Conservation (phyloP, 2,113 vertebrate species). For the Anolis carolinensis region DNA sequence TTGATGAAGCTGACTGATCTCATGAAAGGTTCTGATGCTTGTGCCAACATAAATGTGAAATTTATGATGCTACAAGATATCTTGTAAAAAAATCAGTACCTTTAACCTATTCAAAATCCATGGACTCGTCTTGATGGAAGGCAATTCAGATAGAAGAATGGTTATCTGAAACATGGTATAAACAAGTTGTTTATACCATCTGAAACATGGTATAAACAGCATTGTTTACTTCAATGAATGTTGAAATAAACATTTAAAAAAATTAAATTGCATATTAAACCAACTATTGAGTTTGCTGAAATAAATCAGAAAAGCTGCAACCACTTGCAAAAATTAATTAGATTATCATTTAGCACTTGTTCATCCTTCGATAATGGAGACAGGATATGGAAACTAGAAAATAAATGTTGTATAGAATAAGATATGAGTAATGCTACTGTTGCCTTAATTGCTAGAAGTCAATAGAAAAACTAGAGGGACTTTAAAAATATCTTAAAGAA, state of each 20-base stretch:
- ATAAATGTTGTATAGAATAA: not conserved
- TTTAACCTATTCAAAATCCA: no score
- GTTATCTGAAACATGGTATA: no score
- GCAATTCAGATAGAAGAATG: no score
- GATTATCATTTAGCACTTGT: not conserved
- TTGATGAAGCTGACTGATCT: no score
- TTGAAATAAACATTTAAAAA: not conserved
- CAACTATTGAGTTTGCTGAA: not conserved
- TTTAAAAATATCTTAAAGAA: not conserved
- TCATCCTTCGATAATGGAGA: not conserved
- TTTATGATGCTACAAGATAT: no score
- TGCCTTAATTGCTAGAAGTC: not conserved
- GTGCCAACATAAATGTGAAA: no score
- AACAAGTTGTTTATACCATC: no score
- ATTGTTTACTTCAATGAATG: no score
- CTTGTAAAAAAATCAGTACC: no score
- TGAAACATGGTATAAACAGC: no score
- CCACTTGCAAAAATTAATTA: not conserved
- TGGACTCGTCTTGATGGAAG: no score
- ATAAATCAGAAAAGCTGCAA: not conserved
- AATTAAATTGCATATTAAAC: not conserved
- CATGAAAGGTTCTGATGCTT: no score
- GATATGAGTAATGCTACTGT: not conserved
- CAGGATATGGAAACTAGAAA: not conserved
- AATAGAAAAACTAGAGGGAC: slow-evolving; percentile 6